Percentiles rank a stretch among this genome's conserved stretches.
Conservation (phyloP, 2,797 vertebrate genomes). For the Schizothorax lantsangensis region DNA sequence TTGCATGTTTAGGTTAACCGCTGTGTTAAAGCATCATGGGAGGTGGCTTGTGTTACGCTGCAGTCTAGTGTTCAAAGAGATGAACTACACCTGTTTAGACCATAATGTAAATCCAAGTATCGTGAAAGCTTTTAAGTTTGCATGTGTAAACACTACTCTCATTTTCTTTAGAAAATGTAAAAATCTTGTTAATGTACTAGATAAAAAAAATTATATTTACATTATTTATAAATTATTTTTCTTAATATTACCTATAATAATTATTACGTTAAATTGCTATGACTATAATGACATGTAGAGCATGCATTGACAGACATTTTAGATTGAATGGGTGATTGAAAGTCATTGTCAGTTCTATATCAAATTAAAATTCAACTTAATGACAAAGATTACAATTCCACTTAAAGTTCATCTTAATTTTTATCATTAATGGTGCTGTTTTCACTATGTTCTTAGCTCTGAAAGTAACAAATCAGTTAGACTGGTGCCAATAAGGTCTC, state of each 20-base stretch:
- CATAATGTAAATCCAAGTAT: neutral
- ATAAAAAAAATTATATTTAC: neutral
- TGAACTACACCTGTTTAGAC: slow-evolving; percentile 24
- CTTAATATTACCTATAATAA: neutral
- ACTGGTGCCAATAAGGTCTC: neutral
- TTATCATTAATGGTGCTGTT: slow-evolving; percentile 5
- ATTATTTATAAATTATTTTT: neutral
- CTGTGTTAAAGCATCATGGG: neutral
- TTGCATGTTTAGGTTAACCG: neutral
- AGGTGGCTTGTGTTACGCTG: slow-evolving; percentile 26
- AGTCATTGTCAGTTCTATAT: neutral
- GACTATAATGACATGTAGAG: neutral
- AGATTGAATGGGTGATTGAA: slow-evolving; percentile 8
- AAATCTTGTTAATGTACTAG: neutral
- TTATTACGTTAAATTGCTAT: neutral
- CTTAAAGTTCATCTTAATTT: neutral
- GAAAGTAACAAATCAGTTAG: neutral
- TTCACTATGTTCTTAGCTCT: slow-evolving; percentile 7
- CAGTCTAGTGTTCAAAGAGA: slow-evolving; percentile 39
- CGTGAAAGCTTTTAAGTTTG: neutral
- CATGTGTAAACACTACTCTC: neutral
- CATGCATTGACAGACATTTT: neutral
- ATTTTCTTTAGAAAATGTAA: neutral
- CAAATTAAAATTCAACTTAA: slow-evolving; percentile 7
- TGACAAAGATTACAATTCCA: slow-evolving; percentile 3